phyloP scores from a whole-genome alignment of 2,888 invertebrate species.

The Lobophora halterata region DNA sequence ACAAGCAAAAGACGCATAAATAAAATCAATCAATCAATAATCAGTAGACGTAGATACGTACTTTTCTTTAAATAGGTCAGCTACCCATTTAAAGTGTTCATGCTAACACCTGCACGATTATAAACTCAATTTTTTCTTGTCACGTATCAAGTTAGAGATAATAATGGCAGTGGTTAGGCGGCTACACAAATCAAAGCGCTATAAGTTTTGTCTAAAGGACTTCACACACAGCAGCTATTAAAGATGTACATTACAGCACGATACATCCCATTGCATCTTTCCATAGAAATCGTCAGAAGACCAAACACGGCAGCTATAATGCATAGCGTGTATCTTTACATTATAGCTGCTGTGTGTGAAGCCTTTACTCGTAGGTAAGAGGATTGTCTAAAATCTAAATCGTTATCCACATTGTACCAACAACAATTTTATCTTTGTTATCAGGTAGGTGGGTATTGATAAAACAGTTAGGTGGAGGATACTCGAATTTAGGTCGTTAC shows the following conservation, averaged over 20 bases:
- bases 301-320: too few relatives aligned
- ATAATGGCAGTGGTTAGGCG: too few relatives aligned
- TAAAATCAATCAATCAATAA: too few relatives aligned
- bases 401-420: slow-evolving; percentile 43
- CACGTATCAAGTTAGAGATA: slow-evolving; percentile 38
- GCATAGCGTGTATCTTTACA: too few relatives aligned
- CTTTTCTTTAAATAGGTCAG: slow-evolving; percentile 24
- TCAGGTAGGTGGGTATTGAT: slow-evolving; percentile 70
- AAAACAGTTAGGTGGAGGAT: slow-evolving; percentile 57
- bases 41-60: too few relatives aligned
- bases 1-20: neutral
- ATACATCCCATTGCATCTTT: too few relatives aligned
- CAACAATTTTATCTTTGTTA: slow-evolving; percentile 74
- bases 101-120: slow-evolving; percentile 48
- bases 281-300: too few relatives aligned
- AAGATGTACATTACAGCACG: too few relatives aligned
- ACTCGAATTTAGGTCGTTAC: slow-evolving; percentile 68
- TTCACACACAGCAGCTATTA: too few relatives aligned
- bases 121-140: slow-evolving; percentile 37
- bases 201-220: too few relatives aligned
- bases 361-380: too few relatives aligned
- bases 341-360: too few relatives aligned
- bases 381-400: slow-evolving; percentile 14
- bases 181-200: slow-evolving; percentile 28
- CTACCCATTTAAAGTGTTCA: slow-evolving; percentile 14